Conservation (phyloP, 2,797 vertebrate species). For the Rhynchonycteris naso region DNA sequence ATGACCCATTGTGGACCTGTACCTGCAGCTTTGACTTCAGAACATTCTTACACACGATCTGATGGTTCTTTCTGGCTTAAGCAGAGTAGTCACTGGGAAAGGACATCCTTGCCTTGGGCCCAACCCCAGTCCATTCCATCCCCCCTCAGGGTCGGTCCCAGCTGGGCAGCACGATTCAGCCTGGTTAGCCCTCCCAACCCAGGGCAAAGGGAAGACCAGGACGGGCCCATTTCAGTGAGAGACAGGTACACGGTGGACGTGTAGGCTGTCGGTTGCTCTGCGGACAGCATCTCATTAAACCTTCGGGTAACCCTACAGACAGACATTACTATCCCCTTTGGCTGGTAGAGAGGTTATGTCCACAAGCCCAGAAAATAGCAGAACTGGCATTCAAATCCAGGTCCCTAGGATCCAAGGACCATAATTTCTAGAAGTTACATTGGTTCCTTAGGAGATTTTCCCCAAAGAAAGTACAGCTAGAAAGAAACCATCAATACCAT, state of each 20-base stretch:
- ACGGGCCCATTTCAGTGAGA: neutral
- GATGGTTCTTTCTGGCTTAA: neutral
- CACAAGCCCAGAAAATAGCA: neutral
- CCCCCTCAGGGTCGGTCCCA: neutral
- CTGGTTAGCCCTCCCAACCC: neutral
- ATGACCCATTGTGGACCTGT: neutral
- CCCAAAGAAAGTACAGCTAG: neutral
- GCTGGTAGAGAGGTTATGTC: neutral
- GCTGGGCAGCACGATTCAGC: neutral
- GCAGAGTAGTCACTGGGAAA: neutral
- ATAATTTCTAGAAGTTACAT: neutral
- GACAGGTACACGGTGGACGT: neutral
- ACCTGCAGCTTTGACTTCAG: neutral
- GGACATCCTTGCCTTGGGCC: neutral
- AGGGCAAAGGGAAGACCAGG: neutral
- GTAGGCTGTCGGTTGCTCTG: neutral
- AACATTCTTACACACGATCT: neutral
- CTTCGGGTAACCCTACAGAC: neutral
- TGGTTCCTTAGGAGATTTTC: neutral
- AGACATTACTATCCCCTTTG: neutral
- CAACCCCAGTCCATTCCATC: neutral
- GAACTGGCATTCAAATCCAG: neutral
- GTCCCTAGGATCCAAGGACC: neutral
- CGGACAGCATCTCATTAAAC: neutral
- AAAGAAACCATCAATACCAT: neutral